Evolutionary conservation across 2,888 invertebrate species (phyloP), one percentile per base, ranked within the genome.

Genomic region (Meiosimyza decipiens): DNA sequence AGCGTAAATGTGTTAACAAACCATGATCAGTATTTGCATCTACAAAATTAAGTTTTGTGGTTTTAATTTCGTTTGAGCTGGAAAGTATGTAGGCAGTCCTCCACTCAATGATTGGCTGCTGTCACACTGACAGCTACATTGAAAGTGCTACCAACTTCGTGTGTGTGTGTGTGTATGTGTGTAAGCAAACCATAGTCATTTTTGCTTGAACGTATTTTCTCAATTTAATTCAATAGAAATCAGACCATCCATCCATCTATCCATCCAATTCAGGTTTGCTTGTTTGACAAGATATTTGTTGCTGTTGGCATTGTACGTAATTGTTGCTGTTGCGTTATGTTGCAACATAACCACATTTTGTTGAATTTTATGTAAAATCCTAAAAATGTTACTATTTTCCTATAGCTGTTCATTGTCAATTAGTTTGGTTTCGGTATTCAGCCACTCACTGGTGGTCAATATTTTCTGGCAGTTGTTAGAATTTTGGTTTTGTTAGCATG

Each of bases 261-360:
- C 40, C 9, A 40, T 40, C 0, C 40, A 40, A 40, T 40, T n/a
- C 28, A 15, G 9, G 55, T 55, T 16, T 55, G 55, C 12, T 57
- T 55, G 67, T 67, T 47, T 67, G 67, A 67, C 67, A 67, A 55
- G 57, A 55, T 55, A 67, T 47, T 55, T 65, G 52, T 40, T 40
- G 40, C 40, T 40, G 9, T 40, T 40, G 40, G 9, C 40, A 40
- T 9, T 40, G 9, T 40, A 40, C 6, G 9, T 40, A 40, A 40
- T 40, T 40, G 40, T 9, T 40, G 40, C 4, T 18, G 18, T 22
- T 55, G 11, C 13, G 13, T 57, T 57, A 7, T 28, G 15, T 57
- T 57, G 13, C 28, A 13, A 22, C 28, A 28, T 28, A 57, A 57
- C 57, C 57, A 28, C 57, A 57, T 22, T 57, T 22, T n/a, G 22